A percentile compares a stretch with the other conserved stretches of the same genome.
These are phyloP conservation scores for Drosophila punjabiensis DNA, from an alignment of 1,140 invertebrate genomes.

Conservation along the genomic window DNA sequence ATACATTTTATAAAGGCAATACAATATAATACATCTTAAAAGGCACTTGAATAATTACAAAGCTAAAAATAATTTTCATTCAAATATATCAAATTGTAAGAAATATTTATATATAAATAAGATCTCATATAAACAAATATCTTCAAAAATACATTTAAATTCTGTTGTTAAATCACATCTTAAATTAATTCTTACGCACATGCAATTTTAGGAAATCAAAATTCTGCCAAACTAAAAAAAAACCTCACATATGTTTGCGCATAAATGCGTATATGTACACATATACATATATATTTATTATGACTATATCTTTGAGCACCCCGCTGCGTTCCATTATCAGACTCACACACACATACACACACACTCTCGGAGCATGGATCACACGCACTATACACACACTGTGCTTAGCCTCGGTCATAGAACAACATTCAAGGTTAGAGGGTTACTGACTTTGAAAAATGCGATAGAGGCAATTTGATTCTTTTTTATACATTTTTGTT, in stretches of 20 bases:
- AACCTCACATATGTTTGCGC: background rate
- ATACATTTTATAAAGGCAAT: too few relatives aligned
- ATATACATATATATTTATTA: slow-evolving; percentile 12
- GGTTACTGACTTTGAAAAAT: slow-evolving; percentile 84
- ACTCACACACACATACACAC: slow-evolving; percentile 19
- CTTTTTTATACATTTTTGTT: slow-evolving; percentile 44
- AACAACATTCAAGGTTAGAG: slow-evolving; percentile 82
- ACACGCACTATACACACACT: slow-evolving; percentile 34
- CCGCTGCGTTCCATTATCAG: slow-evolving; percentile 73
- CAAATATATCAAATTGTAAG: background rate
- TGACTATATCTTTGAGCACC: slow-evolving; percentile 40
- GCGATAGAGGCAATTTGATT: slow-evolving; percentile 72
- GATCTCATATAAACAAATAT: background rate
- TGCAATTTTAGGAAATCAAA: slow-evolving; percentile 45
- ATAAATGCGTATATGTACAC: slow-evolving; percentile 1
- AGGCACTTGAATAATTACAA: too few relatives aligned
- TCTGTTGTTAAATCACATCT: background rate
- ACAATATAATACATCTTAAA: too few relatives aligned
- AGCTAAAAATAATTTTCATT: too few relatives aligned
- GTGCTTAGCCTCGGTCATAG: slow-evolving; percentile 52
- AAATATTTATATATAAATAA: background rate
- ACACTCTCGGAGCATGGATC: slow-evolving; percentile 35
- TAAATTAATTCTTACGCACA: slow-evolving; percentile 60
- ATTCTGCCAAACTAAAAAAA: too few relatives aligned
- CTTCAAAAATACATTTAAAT: too few relatives aligned